These are phyloP conservation scores for Galerucella calmariensis DNA, from an alignment of 2,888 invertebrate genomes.

Conservation along the genomic window DNA sequence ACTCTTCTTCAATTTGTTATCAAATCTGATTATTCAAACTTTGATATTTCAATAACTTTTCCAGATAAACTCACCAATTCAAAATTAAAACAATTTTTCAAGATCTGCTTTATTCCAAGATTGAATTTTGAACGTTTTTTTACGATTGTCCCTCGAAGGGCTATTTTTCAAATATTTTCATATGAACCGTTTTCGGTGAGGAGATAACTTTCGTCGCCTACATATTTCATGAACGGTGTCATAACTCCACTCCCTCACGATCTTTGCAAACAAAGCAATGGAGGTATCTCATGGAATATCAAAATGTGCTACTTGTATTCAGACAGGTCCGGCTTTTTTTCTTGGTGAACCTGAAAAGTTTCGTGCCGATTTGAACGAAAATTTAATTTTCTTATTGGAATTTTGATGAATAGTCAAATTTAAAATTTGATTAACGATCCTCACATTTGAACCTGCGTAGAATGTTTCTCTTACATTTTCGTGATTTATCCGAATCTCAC, in stretches of 20 bases:
- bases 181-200: constrained; percentile 36
- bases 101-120: constrained; percentile 7
- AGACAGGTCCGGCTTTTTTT: background rate
- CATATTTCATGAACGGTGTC: constrained; percentile 56
- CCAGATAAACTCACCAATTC: background rate
- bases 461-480: no score
- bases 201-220: constrained; percentile 51
- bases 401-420: no score
- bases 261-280: constrained; percentile 48
- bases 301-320: constrained; percentile 24
- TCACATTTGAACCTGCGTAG: no score
- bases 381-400: no score
- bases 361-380: no score
- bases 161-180: constrained; percentile 50
- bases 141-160: constrained; percentile 43
- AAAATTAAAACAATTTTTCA: constrained; percentile 13
- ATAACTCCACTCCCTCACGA: constrained; percentile 53
- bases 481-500: no score
- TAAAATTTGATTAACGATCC: no score
- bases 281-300: constrained; percentile 25
- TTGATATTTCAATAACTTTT: background rate
- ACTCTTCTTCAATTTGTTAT: no score
- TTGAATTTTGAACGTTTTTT: constrained; percentile 30
- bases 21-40: no score
- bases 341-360: no score